A percentile compares a stretch with the other conserved stretches of the same genome.
phyloP scores from a whole-genome alignment of 2,888 invertebrate species.

The Notodonta ziczac region DNA sequence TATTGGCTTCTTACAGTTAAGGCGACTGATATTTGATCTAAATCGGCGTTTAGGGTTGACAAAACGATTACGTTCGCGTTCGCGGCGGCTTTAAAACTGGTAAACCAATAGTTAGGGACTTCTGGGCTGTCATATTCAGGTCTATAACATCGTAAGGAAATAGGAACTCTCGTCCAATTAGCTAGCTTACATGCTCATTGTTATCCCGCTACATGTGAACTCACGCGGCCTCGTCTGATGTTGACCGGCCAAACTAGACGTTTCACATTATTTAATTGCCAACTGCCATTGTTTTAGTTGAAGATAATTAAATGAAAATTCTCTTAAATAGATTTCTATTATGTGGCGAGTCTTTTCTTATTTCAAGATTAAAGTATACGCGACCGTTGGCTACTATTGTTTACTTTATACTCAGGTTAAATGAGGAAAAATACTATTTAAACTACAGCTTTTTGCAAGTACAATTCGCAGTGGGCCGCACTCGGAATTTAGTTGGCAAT shows the following conservation, averaged over 20 bases:
- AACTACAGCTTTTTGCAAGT: too few species aligned
- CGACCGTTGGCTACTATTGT: constrained; percentile 29
- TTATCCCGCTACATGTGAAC: constrained; percentile 61
- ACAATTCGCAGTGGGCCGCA: background rate
- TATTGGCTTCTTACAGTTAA: constrained; percentile 36
- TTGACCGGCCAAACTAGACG: constrained; percentile 65
- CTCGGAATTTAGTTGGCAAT: background rate
- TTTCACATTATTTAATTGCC: constrained; percentile 81
- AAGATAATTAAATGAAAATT: constrained; percentile 73
- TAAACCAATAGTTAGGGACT: background rate
- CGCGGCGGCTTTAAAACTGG: background rate
- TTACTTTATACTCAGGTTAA: background rate
- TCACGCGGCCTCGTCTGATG: constrained; percentile 62
- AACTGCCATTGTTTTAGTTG: constrained; percentile 71
- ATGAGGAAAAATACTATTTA: too few species aligned
- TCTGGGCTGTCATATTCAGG: background rate
- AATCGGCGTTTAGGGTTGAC: background rate
- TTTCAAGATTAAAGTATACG: constrained; percentile 30
- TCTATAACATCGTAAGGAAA: constrained; percentile 12
- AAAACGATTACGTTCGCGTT: background rate
- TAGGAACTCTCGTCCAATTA: constrained; percentile 38
- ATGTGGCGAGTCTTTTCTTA: constrained; percentile 59
- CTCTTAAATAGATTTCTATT: constrained; percentile 73
- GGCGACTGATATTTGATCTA: constrained; percentile 19
- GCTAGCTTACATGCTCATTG: constrained; percentile 49